These are phyloP conservation scores for Ophioninae sp. DNA, from an alignment of 2,888 invertebrate genomes.

Conservation along the genomic window DNA sequence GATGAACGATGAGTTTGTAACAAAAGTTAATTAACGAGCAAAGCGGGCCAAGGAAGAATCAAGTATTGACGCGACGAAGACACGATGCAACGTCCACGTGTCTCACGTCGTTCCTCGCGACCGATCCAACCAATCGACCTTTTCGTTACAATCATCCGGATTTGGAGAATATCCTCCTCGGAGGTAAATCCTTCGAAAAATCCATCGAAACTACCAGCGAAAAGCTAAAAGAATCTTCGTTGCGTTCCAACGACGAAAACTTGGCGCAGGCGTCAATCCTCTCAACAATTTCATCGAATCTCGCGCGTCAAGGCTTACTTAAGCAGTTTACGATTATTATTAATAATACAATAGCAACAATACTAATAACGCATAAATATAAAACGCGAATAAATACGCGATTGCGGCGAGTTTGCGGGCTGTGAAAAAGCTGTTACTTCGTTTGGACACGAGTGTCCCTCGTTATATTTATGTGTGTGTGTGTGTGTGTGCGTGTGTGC, in stretches of 20 bases:
- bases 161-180: too few species aligned
- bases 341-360: slow-evolving; percentile 24
- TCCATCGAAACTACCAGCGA: not conserved
- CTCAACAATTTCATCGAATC: slow-evolving; percentile 41
- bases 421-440: slow-evolving; percentile 65
- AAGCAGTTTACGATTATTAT: slow-evolving; percentile 43
- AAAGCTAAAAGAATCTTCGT: not conserved
- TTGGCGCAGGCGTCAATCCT: not conserved
- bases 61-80: slow-evolving; percentile 21
- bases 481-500: too few species aligned
- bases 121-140: too few species aligned
- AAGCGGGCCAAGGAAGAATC: not conserved
- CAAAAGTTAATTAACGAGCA: not conserved
- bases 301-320: slow-evolving; percentile 60
- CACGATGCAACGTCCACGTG: slow-evolving; percentile 21
- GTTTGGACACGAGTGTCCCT: slow-evolving; percentile 29
- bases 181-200: not conserved
- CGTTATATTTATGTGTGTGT: not conserved
- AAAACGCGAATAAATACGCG: slow-evolving; percentile 3
- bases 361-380: slow-evolving; percentile 19
- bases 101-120: slow-evolving; percentile 19
- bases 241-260: not conserved
- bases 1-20: not conserved
- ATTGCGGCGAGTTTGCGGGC: slow-evolving; percentile 63
- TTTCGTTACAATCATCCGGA: too few species aligned